Conservation (phyloP, 2,797 vertebrate genomes). For the Acipenser transmontanus region DNA sequence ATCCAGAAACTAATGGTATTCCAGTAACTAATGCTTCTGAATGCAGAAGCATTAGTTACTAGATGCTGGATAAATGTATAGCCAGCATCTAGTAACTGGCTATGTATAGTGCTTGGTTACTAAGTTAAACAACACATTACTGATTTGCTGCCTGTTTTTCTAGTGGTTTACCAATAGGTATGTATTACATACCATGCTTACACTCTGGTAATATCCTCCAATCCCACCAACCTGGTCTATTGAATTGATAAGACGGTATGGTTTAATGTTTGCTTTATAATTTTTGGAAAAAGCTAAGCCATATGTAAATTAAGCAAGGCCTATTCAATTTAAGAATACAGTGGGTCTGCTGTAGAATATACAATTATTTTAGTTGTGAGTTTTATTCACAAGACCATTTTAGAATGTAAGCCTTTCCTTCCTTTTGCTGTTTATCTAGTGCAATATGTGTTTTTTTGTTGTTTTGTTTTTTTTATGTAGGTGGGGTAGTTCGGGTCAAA, state of each 20-base stretch:
- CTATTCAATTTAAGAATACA: slow-evolving; percentile 29
- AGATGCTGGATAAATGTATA: slow-evolving; percentile 16
- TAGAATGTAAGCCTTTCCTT: slow-evolving; percentile 48
- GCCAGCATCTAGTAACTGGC: slow-evolving; percentile 23
- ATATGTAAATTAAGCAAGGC: slow-evolving; percentile 60
- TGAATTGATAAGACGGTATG: too few relatives aligned
- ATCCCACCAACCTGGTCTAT: too few relatives aligned
- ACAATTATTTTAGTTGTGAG: slow-evolving; percentile 29
- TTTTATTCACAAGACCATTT: slow-evolving; percentile 33
- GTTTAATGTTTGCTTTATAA: too few relatives aligned
- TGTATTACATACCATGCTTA: too few relatives aligned
- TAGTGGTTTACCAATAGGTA: too few relatives aligned
- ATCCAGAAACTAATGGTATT: background rate
- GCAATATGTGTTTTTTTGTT: slow-evolving; percentile 23
- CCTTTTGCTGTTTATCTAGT: slow-evolving; percentile 17
- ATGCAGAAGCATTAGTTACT: too few relatives aligned
- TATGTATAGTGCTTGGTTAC: slow-evolving; percentile 20
- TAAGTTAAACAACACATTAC: too few relatives aligned
- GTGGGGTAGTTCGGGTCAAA: slow-evolving; percentile 61
- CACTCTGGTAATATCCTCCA: too few relatives aligned
- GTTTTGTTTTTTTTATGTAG: too few relatives aligned
- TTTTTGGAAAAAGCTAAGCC: slow-evolving; percentile 52
- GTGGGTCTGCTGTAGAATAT: slow-evolving; percentile 61
- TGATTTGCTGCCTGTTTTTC: too few relatives aligned
- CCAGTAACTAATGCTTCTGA: background rate